Evolutionary conservation across 2,797 vertebrate genomes (phyloP).

Genomic region (Melanotaenia parkinsoni): DNA sequence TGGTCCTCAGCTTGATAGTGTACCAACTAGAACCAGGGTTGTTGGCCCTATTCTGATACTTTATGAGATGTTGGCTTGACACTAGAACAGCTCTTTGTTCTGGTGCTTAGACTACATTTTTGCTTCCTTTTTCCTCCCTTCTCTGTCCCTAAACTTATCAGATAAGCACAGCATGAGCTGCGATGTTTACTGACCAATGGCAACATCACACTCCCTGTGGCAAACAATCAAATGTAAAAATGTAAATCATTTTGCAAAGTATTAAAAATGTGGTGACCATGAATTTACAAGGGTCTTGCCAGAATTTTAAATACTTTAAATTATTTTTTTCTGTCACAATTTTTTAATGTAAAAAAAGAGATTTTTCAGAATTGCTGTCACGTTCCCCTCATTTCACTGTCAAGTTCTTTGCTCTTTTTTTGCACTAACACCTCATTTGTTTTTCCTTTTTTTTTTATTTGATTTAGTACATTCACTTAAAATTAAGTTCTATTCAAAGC

Average conservation of each 20-base stretch:
- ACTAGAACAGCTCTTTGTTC: slow-evolving; percentile 57
- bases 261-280: slow-evolving; percentile 67
- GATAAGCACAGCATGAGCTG: slow-evolving; percentile 60
- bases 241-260: slow-evolving; percentile 85
- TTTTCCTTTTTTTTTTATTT: not conserved
- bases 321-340: slow-evolving; percentile 69
- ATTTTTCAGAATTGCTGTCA: slow-evolving; percentile 53
- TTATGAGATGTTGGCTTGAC: slow-evolving; percentile 45
- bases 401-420: slow-evolving; percentile 85
- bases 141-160: slow-evolving; percentile 37
- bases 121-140: slow-evolving; percentile 41
- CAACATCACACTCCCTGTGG: slow-evolving; percentile 83
- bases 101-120: slow-evolving; percentile 70
- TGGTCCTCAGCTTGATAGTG: slow-evolving; percentile 59
- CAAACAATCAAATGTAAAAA: slow-evolving; percentile 93
- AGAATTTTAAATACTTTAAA: slow-evolving; percentile 82
- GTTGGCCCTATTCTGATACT: slow-evolving; percentile 42
- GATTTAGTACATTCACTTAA: slow-evolving; percentile 67
- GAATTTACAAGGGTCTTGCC: slow-evolving; percentile 49
- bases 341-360: slow-evolving; percentile 74
- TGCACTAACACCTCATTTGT: slow-evolving; percentile 87
- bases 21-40: slow-evolving; percentile 58
- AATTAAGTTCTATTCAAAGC: slow-evolving; percentile 31
- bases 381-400: slow-evolving; percentile 52
- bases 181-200: slow-evolving; percentile 51